These are phyloP conservation scores for Linurgus olivaceus DNA, from an alignment of 2,797 vertebrate genomes.

Conservation along the genomic window DNA sequence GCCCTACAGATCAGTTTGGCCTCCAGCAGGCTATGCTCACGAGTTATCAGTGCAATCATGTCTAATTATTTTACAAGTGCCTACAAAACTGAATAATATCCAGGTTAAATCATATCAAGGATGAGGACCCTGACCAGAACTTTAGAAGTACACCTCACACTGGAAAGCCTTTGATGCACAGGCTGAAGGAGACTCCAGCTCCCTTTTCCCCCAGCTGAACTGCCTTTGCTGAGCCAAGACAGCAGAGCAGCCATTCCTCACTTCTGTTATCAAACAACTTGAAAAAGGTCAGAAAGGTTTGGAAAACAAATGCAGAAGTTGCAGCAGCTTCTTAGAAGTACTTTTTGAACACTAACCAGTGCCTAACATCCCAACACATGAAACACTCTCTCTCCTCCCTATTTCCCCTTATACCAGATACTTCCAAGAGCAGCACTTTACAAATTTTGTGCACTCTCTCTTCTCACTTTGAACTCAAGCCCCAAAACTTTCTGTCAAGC, in stretches of 20 bases:
- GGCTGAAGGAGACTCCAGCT: neutral
- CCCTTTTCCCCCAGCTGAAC: neutral
- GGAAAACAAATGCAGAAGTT: neutral
- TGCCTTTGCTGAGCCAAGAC: neutral
- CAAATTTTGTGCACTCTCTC: neutral
- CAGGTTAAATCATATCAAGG: neutral
- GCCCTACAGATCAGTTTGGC: neutral
- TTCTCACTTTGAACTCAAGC: neutral
- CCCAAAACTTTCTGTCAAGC: neutral
- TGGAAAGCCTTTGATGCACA: neutral
- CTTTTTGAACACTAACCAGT: neutral
- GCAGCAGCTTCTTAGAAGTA: neutral
- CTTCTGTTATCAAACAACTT: neutral
- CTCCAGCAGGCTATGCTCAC: neutral
- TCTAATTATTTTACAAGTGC: neutral
- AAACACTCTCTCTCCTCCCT: neutral
- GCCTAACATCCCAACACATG: neutral
- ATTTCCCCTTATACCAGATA: neutral
- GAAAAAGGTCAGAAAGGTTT: neutral
- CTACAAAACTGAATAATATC: neutral
- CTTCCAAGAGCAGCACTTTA: neutral
- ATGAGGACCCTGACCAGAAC: neutral
- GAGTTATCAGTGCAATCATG: neutral
- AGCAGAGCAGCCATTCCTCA: neutral
- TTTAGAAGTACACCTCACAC: neutral